phyloP scores from a whole-genome alignment of 2,888 invertebrate species.

The Tenthredo amoena region DNA sequence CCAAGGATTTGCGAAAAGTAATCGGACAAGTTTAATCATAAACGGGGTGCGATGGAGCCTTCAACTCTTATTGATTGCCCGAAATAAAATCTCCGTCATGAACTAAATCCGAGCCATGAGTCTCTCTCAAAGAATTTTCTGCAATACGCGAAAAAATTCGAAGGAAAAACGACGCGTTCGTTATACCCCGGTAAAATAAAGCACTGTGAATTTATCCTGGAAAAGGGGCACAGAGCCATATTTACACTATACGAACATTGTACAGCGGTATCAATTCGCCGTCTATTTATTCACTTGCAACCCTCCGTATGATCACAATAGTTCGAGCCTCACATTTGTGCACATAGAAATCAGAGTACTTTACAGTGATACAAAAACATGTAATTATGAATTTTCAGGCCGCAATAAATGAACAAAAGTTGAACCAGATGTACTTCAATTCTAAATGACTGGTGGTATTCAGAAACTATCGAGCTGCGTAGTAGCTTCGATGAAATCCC shows the following conservation, averaged over 20 bases:
- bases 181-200: not conserved
- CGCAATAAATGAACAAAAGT: too few relatives aligned
- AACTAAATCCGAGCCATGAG: slow-evolving; percentile 20
- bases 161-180: not conserved
- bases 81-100: slow-evolving; percentile 13
- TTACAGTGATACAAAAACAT: not conserved
- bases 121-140: slow-evolving; percentile 10
- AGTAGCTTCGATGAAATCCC: too few relatives aligned
- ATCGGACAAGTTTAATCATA: slow-evolving; percentile 47
- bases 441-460: too few relatives aligned
- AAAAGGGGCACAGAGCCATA: not conserved
- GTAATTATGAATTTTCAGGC: not conserved
- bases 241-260: not conserved
- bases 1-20: slow-evolving; percentile 38
- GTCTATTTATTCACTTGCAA: not conserved
- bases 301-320: not conserved
- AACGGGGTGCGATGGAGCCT: slow-evolving; percentile 6
- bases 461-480: too few relatives aligned
- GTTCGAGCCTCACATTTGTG: not conserved
- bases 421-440: too few relatives aligned
- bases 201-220: not conserved
- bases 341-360: not conserved
- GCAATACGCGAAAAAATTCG: not conserved
- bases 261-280: not conserved
- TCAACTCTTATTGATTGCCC: slow-evolving; percentile 39